Evolutionary conservation across 2,888 invertebrate species (phyloP), one percentile per base, ranked within the genome.

Genomic region (Cataglyphis livida): DNA sequence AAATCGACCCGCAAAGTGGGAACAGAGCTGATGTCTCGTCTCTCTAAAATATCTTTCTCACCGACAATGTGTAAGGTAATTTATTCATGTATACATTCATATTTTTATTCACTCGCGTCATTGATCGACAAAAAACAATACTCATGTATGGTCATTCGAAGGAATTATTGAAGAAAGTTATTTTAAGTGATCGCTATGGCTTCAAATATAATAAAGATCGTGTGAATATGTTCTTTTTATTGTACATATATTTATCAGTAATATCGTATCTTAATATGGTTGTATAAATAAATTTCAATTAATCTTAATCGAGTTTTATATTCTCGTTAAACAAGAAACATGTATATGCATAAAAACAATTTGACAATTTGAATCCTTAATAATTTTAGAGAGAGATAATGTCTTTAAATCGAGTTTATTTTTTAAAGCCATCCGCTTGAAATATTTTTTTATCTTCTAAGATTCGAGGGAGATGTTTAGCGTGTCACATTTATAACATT

Each of bases 11-110:
- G 54, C 61, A 32, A 65, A 51, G 54, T n/a, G 35, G 25, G 68
- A 66, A 59, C 68, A n/a, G 57, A 59, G 54, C 76, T 48, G 54
- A 18, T 54, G 65, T 65, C 54, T 76, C 44, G 44, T 59, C 59
- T 66, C 57, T 28, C 12, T 9, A 21, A 78, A 78, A 68, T 76
- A 66, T 21, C 41, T 65, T 9, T 21, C 41, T 64, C 18, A 5
- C 12, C 41, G 38, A 12, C 41, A 15, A 10, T 51, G 18, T 66
- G 18, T 15, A 18, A 41, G 18, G 41, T 76, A 41, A 76, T 28
- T 76, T 66, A 66, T 76, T 76, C 66, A 66, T 25, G 6, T 38
- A 32, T 41, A 41, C 9, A 41, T 25, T 41, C 28, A 64, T 65
- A 25, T 1, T 44, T 57, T 65, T 28, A 7, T 41, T 12, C 28